Percentiles rank a stretch among this genome's conserved stretches.
phyloP scores from a whole-genome alignment of 2,113 vertebrate species.

The Anseranas semipalmata region DNA sequence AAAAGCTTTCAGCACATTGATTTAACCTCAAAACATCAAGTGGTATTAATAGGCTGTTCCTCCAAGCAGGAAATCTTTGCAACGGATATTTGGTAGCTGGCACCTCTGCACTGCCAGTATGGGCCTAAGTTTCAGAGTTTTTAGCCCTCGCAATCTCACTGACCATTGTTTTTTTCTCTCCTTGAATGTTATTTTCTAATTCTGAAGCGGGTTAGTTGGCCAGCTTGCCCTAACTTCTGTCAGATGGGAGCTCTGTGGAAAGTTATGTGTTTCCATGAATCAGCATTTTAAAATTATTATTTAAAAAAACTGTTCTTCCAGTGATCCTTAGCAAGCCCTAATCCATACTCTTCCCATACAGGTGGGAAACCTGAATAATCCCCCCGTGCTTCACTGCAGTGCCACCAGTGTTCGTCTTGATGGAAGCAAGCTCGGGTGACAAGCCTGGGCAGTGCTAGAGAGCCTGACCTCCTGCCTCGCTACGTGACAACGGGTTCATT shows the following conservation, averaged over 20 bases:
- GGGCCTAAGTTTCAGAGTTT: background rate
- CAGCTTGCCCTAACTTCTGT: background rate
- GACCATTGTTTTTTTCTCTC: background rate
- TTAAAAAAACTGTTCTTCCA: background rate
- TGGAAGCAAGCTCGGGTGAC: fast-evolving
- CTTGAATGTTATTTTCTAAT: background rate
- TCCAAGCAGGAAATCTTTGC: background rate
- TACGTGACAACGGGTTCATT: background rate
- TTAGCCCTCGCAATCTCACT: background rate
- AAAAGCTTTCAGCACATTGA: background rate
- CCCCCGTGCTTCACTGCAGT: background rate
- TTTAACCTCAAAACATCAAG: constrained; percentile 25
- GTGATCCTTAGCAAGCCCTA: background rate
- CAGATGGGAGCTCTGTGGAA: background rate
- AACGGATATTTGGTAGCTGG: background rate
- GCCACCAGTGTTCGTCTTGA: background rate
- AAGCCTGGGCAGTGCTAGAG: background rate
- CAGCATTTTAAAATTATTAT: background rate
- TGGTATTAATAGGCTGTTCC: background rate
- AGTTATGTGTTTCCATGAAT: background rate
- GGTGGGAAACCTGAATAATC: background rate
- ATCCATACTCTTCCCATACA: background rate
- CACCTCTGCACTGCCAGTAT: background rate
- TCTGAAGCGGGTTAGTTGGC: background rate
- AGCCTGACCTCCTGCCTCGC: background rate